Evolutionary conservation across 2,888 invertebrate genomes (phyloP).

Genomic region (Octonoba sinensis): DNA sequence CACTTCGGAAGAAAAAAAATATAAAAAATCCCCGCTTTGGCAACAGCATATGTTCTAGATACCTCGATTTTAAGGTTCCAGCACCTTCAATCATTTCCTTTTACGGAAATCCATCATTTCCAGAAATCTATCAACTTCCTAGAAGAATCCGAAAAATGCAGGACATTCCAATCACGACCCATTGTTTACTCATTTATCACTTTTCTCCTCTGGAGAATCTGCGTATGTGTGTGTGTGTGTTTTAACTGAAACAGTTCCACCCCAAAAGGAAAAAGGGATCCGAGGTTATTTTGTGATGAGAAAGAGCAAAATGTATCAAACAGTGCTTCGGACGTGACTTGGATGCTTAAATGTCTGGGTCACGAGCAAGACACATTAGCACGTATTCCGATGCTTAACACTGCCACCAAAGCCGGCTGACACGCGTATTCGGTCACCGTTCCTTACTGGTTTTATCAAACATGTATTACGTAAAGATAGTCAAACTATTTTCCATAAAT

Average conservation of each 20-base stretch:
- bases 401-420: background rate
- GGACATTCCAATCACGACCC: slow-evolving; percentile 8
- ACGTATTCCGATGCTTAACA: slow-evolving; percentile 12
- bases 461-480: too few species aligned
- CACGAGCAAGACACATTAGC: slow-evolving; percentile 25
- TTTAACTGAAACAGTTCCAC: slow-evolving; percentile 34
- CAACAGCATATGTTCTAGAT: too few species aligned
- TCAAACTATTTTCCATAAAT: too few species aligned
- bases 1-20: too few species aligned
- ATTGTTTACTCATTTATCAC: slow-evolving; percentile 29
- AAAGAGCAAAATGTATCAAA: slow-evolving; percentile 46
- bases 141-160: background rate
- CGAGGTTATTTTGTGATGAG: slow-evolving; percentile 24
- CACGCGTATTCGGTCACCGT: too few species aligned
- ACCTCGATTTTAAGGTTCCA: too few species aligned
- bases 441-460: too few species aligned
- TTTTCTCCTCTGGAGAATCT: background rate
- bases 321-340: slow-evolving; percentile 43
- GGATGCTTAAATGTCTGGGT: slow-evolving; percentile 40
- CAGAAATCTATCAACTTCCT: too few species aligned
- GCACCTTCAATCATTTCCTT: too few species aligned
- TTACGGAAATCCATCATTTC: too few species aligned
- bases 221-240: background rate
- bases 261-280: slow-evolving; percentile 27
- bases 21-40: too few species aligned